These are phyloP conservation scores for Myotis myotis DNA, from an alignment of 2,797 vertebrate species.

Conservation along the genomic window DNA sequence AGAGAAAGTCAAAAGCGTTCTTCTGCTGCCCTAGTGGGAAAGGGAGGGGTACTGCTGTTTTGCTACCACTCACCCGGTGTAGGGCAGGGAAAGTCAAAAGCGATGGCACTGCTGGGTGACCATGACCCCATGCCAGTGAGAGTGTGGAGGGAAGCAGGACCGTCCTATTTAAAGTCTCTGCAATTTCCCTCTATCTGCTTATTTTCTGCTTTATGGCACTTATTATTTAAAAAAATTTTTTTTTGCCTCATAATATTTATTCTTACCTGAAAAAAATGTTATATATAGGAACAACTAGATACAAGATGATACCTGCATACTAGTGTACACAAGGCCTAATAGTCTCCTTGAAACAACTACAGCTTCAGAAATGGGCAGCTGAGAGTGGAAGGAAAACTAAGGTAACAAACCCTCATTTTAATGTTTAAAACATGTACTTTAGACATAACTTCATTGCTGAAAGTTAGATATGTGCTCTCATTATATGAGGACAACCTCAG, in stretches of 20 bases:
- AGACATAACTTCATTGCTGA: not conserved
- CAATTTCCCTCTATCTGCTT: not conserved
- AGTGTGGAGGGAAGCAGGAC: no score
- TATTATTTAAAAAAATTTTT: no score
- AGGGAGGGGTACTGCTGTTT: not conserved
- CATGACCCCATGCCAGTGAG: not conserved
- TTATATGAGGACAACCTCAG: not conserved
- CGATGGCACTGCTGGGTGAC: not conserved
- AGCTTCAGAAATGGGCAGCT: constrained; percentile 31
- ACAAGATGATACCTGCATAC: not conserved
- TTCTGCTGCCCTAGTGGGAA: not conserved
- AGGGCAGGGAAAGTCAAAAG: not conserved
- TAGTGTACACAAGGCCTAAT: not conserved
- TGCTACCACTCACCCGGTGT: not conserved
- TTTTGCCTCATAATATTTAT: not conserved
- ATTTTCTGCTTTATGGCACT: not conserved
- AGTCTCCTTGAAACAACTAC: constrained; percentile 47
- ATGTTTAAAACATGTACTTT: not conserved
- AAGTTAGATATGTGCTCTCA: not conserved
- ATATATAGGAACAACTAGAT: not conserved
- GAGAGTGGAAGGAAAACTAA: constrained; percentile 56
- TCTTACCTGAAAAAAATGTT: not conserved
- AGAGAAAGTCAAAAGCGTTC: no score
- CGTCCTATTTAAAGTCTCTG: not conserved
- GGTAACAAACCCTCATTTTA: not conserved